phyloP scores from a whole-genome alignment of 2,797 vertebrate species.

The Schizopygopsis pylzovi region DNA sequence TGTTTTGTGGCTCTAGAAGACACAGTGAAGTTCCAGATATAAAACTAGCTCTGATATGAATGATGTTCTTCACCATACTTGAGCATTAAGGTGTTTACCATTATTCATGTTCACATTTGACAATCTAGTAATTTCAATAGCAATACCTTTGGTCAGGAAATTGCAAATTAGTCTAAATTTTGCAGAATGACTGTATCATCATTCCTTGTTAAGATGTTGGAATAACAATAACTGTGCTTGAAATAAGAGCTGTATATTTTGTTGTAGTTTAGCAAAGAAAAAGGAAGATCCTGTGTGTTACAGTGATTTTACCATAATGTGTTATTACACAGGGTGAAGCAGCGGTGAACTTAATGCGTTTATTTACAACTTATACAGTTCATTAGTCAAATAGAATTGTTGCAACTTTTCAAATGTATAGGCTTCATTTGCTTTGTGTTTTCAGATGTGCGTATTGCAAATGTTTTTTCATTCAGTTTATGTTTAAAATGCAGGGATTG shows the following conservation, averaged over 20 bases:
- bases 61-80: conserved; percentile 1
- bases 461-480: not conserved
- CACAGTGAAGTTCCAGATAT: conserved; percentile 12
- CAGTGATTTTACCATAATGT: not conserved
- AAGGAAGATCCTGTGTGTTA: not conserved
- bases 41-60: not conserved
- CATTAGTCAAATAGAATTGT: not conserved
- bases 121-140: not conserved
- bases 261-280: not conserved
- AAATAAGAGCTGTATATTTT: not conserved
- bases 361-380: not conserved
- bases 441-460: not conserved
- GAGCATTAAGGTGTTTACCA: not conserved
- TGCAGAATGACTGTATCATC: not conserved
- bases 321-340: not conserved
- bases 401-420: not conserved
- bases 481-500: not conserved
- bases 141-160: not conserved
- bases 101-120: not conserved
- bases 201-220: not conserved
- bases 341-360: not conserved
- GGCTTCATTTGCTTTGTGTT: not conserved
- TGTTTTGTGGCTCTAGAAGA: conserved; percentile 24
- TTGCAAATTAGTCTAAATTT: not conserved
- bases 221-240: not conserved